Base-by-base conservation (phyloP, 2,797 vertebrate genomes). In the Sciurus vulgaris region DNA sequence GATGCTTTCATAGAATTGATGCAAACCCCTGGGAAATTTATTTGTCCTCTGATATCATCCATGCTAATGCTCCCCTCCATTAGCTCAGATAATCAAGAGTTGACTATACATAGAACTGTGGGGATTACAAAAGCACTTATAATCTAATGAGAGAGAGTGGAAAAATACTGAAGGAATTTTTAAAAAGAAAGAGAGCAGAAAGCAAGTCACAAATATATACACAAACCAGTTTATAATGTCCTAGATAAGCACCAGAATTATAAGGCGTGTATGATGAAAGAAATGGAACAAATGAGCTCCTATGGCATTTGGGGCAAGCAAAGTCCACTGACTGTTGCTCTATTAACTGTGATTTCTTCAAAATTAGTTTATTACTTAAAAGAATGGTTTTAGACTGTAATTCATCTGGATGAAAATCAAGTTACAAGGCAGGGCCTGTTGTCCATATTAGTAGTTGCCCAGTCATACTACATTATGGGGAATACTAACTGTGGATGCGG, bases 41-140 rank as follows among this genome's bases (percentile, higher is more conserved):
- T 97, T 97, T 96, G 96, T 97, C 92, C 84, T 98, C 94, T 96
- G 91, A 92, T 97, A 97, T 96, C 95, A 93, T 90, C 69, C 96
- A 74, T 67, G 81, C 94, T 98, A 97, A 97, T 97, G 94, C 96
- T 98, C 73, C 81, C 92, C 96, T 98, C 95, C 96, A 97, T 97
- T 97, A 97, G 97, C 95, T 96, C 94, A 97, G 96, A 97, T 98
- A 96, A 97, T 97, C 96, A 97, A 97, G 92, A 95, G 96, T 96
- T 97, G 94, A 96, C 96, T 95, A 88, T 94, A 97, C 89, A 95
- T 63, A 96, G 97, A 98, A 93, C 87, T 93, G 93, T 96, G 47
- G 89, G 83, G 84, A 95, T 95, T 92, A 90, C 69, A 95, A 96
- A 96, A 95, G 51, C 91, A 95, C 96, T 96, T 97, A 93, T 54